These are phyloP conservation scores for Blomia tropicalis DNA, from an alignment of 2,888 invertebrate species.

Conservation along the genomic window DNA sequence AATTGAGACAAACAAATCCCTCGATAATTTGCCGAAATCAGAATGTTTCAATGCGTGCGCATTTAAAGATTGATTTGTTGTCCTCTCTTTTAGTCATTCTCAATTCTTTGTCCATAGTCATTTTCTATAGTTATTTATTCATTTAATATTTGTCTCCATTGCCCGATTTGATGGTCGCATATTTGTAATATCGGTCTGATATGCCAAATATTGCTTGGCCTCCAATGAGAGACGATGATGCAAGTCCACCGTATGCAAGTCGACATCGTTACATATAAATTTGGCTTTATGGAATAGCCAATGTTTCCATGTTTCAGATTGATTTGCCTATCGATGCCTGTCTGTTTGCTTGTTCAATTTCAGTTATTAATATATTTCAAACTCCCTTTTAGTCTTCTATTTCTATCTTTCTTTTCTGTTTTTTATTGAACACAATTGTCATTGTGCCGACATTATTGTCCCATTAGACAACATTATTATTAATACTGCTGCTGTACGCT, in stretches of 20 bases:
- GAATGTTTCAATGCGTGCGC: not conserved
- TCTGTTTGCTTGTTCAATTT: not conserved
- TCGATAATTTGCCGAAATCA: constrained; percentile 1
- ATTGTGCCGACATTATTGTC: too few species aligned
- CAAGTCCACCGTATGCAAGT: too few species aligned
- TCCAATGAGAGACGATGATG: too few species aligned
- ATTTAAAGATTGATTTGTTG: not conserved
- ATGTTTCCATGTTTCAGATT: not conserved
- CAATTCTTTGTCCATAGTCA: too few species aligned
- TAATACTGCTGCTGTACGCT: too few species aligned
- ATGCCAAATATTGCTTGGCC: too few species aligned
- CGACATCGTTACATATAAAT: not conserved
- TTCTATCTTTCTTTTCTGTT: too few species aligned
- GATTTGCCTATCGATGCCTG: not conserved
- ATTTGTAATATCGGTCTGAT: not conserved
- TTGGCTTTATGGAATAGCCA: not conserved
- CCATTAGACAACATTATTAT: too few species aligned
- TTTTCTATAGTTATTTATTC: not conserved
- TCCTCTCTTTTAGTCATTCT: too few species aligned
- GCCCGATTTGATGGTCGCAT: too few species aligned
- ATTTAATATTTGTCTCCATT: not conserved
- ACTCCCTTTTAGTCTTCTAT: too few species aligned
- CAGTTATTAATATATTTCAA: not conserved
- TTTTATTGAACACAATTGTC: too few species aligned
- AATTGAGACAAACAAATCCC: not conserved